A percentile compares a stretch with the other conserved stretches of the same genome.
Evolutionary conservation across 35 echinoderm and acorn worm species (phyloP).

Genomic region (Holothuria glaberrima): DNA sequence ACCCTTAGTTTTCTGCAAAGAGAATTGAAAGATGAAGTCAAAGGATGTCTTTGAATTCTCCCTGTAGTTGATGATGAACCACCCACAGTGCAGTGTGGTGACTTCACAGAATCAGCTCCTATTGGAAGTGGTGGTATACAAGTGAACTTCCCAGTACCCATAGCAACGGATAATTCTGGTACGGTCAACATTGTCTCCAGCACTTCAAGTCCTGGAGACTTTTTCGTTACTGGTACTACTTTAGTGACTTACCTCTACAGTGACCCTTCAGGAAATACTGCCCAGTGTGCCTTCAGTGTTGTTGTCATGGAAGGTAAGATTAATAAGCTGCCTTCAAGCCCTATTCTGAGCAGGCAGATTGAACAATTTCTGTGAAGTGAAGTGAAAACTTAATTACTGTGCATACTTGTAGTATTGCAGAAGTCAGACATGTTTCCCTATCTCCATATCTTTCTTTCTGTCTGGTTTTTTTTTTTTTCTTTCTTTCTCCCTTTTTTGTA

Average conservation of each 20-base stretch:
- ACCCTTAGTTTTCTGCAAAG: too few species aligned
- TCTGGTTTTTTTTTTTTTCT: too few species aligned
- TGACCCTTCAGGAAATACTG: conserved; percentile 31
- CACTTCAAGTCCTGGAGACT: conserved; percentile 21
- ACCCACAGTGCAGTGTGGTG: conserved; percentile 7
- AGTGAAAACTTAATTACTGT: too few species aligned
- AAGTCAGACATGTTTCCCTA: too few species aligned
- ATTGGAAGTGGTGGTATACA: background rate
- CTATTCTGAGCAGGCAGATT: too few species aligned
- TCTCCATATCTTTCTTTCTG: too few species aligned
- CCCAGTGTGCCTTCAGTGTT: conserved; percentile 41
- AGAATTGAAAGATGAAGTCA: too few species aligned
- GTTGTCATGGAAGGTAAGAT: conserved; percentile 10
- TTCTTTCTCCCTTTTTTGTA: too few species aligned
- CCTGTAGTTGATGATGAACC: conserved; percentile 7
- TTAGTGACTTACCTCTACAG: conserved; percentile 24
- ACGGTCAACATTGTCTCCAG: background rate
- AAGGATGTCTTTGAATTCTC: too few species aligned
- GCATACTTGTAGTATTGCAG: too few species aligned
- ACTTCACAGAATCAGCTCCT: background rate
- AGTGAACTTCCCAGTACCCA: conserved; percentile 5
- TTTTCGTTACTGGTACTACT: conserved; percentile 1
- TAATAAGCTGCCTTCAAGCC: too few species aligned
- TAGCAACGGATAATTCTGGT: conserved; percentile 31
- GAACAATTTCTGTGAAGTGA: too few species aligned